A percentile compares a stretch with the other conserved stretches of the same genome.
Conservation (phyloP, 2,797 vertebrate genomes). For the Cercopithecus diana region DNA sequence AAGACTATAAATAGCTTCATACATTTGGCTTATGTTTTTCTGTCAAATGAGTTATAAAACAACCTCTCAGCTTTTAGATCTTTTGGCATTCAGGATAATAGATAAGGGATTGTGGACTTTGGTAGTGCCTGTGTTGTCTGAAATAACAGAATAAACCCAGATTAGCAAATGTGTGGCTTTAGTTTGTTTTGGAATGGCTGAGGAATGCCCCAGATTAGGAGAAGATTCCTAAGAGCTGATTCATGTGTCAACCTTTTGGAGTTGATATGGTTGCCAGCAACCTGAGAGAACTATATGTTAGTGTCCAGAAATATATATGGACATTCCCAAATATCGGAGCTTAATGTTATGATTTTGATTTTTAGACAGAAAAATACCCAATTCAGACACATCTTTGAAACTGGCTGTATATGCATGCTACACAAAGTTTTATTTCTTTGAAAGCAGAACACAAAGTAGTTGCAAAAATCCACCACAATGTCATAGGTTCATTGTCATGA, state of each 20-base stretch:
- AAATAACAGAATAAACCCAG: not conserved
- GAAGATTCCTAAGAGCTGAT: constrained; percentile 51
- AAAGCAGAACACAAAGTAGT: not conserved
- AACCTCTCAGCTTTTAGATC: not conserved
- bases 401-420: not conserved
- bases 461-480: not conserved
- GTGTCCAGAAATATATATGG: not conserved
- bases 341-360: not conserved
- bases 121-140: not conserved
- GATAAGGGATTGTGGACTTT: constrained; percentile 49
- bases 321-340: not conserved
- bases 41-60: constrained; percentile 1
- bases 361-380: not conserved
- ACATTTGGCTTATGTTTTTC: not conserved
- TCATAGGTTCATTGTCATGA: not conserved
- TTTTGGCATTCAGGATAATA: not conserved
- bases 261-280: not conserved
- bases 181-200: constrained; percentile 58
- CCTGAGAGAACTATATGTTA: not conserved
- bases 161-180: constrained; percentile 31
- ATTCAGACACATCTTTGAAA: not conserved
- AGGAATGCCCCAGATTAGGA: not conserved
- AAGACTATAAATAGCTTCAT: constrained; percentile 13
- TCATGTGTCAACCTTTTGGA: not conserved
- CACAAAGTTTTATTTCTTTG: not conserved